These are phyloP conservation scores for Pseudorasbora parva DNA, from an alignment of 2,113 vertebrate genomes.

Conservation along the genomic window DNA sequence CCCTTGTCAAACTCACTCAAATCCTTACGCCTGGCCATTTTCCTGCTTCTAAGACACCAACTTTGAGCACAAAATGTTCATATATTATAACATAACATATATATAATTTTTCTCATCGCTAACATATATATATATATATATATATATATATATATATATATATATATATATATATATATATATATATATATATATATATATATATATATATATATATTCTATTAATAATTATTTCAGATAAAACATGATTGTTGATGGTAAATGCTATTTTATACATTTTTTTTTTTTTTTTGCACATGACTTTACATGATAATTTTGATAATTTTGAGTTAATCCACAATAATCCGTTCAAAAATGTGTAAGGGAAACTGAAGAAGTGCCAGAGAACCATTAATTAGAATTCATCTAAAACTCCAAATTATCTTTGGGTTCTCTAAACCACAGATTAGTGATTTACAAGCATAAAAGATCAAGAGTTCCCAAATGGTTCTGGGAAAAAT, in stretches of 20 bases:
- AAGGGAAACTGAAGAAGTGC: background rate
- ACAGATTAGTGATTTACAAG: constrained; percentile 24
- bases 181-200: no score
- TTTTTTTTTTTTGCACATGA: background rate
- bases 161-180: no score
- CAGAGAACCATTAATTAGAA: background rate
- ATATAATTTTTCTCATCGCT: no score
- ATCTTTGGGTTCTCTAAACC: constrained; percentile 10
- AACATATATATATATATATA: no score
- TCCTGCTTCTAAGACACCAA: no score
- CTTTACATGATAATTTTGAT: background rate
- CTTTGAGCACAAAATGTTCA: no score
- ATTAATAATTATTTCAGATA: no score
- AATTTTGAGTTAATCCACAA: background rate
- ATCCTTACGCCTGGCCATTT: no score
- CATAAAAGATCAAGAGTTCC: constrained; percentile 32
- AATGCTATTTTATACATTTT: background rate
- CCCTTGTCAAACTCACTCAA: no score
- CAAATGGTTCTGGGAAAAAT: constrained; percentile 20
- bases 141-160: no score
- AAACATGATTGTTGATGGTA: background rate
- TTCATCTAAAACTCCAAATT: constrained; percentile 17
- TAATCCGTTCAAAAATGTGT: background rate
- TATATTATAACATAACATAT: no score
- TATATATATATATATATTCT: no score